These are phyloP conservation scores for Fissipunctia ypsillon DNA, from an alignment of 2,888 invertebrate species.

Conservation along the genomic window DNA sequence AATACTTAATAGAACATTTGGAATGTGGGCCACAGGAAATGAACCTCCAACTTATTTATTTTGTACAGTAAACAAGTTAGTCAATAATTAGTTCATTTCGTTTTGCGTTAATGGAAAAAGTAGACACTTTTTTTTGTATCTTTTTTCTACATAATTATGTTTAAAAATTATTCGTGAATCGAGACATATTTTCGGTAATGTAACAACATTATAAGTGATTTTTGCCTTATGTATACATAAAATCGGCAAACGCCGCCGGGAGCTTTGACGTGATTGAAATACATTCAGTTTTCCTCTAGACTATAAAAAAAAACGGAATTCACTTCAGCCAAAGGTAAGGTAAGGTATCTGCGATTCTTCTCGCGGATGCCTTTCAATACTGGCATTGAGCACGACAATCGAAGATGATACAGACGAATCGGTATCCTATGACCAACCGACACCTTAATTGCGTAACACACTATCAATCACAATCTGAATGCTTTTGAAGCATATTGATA, in stretches of 20 bases:
- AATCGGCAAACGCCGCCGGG: constrained; percentile 51
- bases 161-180: constrained; percentile 3
- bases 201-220: constrained; percentile 39
- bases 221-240: constrained; percentile 38
- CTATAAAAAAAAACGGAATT: constrained; percentile 73
- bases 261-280: constrained; percentile 76
- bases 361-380: constrained; percentile 75
- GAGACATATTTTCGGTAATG: constrained; percentile 24
- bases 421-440: constrained; percentile 73
- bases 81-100: constrained; percentile 19
- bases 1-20: too few species aligned
- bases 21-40: neutral
- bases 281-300: constrained; percentile 67
- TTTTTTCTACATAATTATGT: constrained; percentile 22
- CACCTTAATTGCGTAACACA: too few species aligned
- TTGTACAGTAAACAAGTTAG: constrained; percentile 8
- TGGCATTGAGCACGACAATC: constrained; percentile 77
- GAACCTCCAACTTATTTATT: constrained; percentile 5
- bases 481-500: too few species aligned
- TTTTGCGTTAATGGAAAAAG: constrained; percentile 32
- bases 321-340: constrained; percentile 74
- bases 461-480: too few species aligned
- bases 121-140: constrained; percentile 27
- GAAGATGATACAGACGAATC: constrained; percentile 76
- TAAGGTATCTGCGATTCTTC: constrained; percentile 78